These are phyloP conservation scores for Eptesicus fuscus DNA, from an alignment of 2,113 vertebrate species.

Conservation along the genomic window DNA sequence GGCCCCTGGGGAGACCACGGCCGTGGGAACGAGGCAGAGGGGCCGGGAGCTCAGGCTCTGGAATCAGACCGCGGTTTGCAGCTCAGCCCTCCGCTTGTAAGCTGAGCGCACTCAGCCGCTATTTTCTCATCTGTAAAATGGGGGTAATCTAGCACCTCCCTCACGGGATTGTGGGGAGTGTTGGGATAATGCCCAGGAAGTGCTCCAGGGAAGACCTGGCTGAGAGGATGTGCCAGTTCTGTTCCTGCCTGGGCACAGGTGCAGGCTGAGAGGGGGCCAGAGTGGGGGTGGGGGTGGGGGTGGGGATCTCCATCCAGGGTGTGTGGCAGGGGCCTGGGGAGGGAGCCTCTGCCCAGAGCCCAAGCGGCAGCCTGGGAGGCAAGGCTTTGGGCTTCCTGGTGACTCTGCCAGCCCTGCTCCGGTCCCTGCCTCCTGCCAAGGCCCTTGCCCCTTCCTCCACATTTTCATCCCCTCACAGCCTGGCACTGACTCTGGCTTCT, in stretches of 20 bases:
- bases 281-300: accelerated
- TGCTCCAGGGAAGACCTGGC: background rate
- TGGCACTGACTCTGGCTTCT: background rate
- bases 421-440: background rate
- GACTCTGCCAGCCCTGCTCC: background rate
- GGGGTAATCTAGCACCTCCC: background rate
- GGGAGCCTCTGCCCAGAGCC: background rate
- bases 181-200: background rate
- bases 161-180: background rate
- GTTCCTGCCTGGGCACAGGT: background rate
- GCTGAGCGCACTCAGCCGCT: background rate
- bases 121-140: background rate
- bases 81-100: background rate
- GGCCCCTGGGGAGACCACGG: background rate
- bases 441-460: background rate
- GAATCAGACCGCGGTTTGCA: background rate
- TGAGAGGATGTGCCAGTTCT: accelerated
- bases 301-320: background rate
- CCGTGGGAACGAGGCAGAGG: accelerated
- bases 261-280: background rate
- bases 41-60: background rate
- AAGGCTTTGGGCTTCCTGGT: background rate
- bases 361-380: background rate
- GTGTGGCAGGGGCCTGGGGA: background rate
- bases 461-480: background rate